phyloP scores from a whole-genome alignment of 2,888 invertebrate species.

The Eupithecia centaureata region DNA sequence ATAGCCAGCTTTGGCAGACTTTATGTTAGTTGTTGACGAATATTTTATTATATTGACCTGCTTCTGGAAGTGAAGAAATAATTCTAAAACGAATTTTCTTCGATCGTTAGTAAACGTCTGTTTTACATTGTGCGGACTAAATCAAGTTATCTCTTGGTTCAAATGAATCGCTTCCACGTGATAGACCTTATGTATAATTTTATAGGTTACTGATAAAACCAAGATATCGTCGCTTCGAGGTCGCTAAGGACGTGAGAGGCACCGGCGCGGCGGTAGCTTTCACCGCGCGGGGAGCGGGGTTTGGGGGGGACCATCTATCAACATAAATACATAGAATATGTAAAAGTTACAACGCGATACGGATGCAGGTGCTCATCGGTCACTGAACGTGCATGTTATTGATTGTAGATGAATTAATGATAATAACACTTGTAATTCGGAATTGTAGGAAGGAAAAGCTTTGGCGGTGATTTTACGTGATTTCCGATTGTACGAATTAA shows the following conservation, averaged over 20 bases:
- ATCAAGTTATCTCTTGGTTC: not conserved
- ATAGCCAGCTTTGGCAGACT: slow-evolving; percentile 24
- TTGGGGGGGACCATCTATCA: slow-evolving; percentile 33
- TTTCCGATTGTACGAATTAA: not conserved
- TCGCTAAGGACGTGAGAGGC: slow-evolving; percentile 41
- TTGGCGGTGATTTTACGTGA: slow-evolving; percentile 5
- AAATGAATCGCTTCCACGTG: not conserved
- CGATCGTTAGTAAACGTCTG: not conserved
- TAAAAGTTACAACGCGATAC: slow-evolving; percentile 18
- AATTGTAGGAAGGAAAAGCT: slow-evolving; percentile 18
- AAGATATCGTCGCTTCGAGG: slow-evolving; percentile 25
- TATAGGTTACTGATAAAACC: slow-evolving; percentile 20
- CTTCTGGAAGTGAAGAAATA: slow-evolving; percentile 12
- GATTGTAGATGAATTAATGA: slow-evolving; percentile 15
- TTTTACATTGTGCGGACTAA: not conserved
- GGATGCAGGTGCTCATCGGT: slow-evolving; percentile 26
- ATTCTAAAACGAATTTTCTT: not conserved
- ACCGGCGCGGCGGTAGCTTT: slow-evolving; percentile 38
- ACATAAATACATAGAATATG: slow-evolving; percentile 28
- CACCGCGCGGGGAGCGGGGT: slow-evolving; percentile 29
- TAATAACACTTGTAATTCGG: slow-evolving; percentile 7
- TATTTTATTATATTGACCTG: slow-evolving; percentile 3
- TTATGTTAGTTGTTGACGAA: slow-evolving; percentile 24
- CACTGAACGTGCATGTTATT: slow-evolving; percentile 25
- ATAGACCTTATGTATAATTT: slow-evolving; percentile 12